A percentile compares a stretch with the other conserved stretches of the same genome.
Evolutionary conservation across 2,888 invertebrate genomes (phyloP).

Genomic region (Lottia scabra): DNA sequence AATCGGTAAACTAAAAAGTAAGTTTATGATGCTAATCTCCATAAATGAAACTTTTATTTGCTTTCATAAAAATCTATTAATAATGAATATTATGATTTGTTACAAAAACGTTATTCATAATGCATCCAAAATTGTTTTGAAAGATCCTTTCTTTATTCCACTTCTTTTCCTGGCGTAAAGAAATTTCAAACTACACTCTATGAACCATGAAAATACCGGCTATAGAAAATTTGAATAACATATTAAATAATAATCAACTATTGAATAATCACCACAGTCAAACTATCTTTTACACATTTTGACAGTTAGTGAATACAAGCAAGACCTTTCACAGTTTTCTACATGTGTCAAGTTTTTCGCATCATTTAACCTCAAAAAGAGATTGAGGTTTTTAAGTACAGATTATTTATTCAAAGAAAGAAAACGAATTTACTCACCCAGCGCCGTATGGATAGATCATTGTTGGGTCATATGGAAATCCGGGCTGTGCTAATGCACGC

Average conservation of each 20-base stretch:
- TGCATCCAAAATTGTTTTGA: too few relatives aligned
- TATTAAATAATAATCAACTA: slow-evolving; percentile 1
- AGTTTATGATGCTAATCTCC: too few relatives aligned
- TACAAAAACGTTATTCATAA: too few relatives aligned
- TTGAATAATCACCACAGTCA: background rate
- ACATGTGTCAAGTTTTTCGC: background rate
- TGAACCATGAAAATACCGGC: slow-evolving; percentile 4
- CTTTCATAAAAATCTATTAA: too few relatives aligned
- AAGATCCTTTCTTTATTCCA: too few relatives aligned
- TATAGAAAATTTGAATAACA: background rate
- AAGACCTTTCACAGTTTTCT: background rate
- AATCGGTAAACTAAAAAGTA: too few relatives aligned
- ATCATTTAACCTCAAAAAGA: background rate
- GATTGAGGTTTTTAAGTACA: slow-evolving; percentile 18
- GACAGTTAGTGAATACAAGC: background rate
- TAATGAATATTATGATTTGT: too few relatives aligned
- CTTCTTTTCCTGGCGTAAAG: too few relatives aligned
- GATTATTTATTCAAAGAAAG: slow-evolving; percentile 17
- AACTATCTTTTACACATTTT: background rate
- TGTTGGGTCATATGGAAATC: slow-evolving; percentile 60
- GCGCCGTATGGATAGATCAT: slow-evolving; percentile 62
- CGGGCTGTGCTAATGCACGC: slow-evolving; percentile 52
- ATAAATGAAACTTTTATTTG: too few relatives aligned
- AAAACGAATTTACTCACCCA: slow-evolving; percentile 45
- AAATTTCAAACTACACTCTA: background rate